phyloP scores from a whole-genome alignment of 2,113 vertebrate genomes.

The Podarcis muralis region DNA sequence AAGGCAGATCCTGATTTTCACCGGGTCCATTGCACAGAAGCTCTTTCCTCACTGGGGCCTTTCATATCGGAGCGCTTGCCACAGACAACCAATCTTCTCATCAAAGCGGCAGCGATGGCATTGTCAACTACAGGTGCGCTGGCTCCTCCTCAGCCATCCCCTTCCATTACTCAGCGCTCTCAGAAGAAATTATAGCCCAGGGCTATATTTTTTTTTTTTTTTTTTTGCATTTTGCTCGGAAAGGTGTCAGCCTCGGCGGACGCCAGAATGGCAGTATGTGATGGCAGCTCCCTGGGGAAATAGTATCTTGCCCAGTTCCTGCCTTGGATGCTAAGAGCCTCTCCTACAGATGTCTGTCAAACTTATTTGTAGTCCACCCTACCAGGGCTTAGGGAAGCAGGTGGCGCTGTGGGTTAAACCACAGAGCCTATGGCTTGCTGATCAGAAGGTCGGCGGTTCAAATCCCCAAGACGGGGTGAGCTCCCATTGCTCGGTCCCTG shows the following conservation, averaged over 20 bases:
- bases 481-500: no score
- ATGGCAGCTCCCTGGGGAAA: not conserved
- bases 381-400: not conserved
- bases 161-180: not conserved
- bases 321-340: not conserved
- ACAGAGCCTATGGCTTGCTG: no score
- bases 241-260: not conserved
- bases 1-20: slow-evolving; percentile 42
- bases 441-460: no score
- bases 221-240: slow-evolving; percentile 21
- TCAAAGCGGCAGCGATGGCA: slow-evolving; percentile 2
- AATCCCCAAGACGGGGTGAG: no score
- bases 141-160: not conserved
- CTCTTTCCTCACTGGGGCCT: slow-evolving; percentile 20
- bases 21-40: not conserved
- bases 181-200: not conserved
- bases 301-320: not conserved
- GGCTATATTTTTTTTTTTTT: not conserved
- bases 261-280: not conserved
- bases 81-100: slow-evolving; percentile 51
- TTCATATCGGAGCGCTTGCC: slow-evolving; percentile 37
- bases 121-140: not conserved
- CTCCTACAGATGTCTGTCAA: not conserved
- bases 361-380: not conserved
- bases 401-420: no score